Evolutionary conservation across 2,888 invertebrate species (phyloP).

Genomic region (Tenthredo livida): DNA sequence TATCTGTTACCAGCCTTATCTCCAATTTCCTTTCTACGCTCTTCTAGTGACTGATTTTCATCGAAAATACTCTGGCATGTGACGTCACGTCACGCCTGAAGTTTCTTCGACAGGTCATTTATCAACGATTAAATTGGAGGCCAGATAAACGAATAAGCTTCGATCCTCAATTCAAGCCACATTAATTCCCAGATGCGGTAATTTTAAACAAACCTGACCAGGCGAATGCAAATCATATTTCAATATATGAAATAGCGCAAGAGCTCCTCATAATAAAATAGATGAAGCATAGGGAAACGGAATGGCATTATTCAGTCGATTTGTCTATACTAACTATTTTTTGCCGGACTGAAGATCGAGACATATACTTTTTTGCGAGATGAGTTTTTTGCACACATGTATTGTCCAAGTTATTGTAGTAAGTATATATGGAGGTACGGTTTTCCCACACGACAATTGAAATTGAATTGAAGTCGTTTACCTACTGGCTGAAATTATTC

Average conservation of each 20-base stretch:
- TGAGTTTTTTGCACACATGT: neutral
- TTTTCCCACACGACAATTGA: neutral
- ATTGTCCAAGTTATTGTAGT: neutral
- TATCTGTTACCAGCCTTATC: neutral
- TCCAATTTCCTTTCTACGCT: neutral
- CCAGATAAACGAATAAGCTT: neutral
- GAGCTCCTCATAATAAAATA: neutral
- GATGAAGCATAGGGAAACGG: neutral
- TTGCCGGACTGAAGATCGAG: neutral
- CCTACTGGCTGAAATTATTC: neutral
- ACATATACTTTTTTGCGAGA: neutral
- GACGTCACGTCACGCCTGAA: conserved; percentile 9
- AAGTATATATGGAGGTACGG: neutral
- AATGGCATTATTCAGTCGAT: neutral
- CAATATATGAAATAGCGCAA: neutral
- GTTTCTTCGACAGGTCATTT: neutral
- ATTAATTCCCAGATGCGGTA: neutral
- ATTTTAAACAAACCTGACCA: neutral
- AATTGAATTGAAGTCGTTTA: conserved; percentile 1
- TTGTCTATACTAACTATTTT: neutral
- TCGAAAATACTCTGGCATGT: conserved; percentile 19
- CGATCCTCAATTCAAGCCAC: neutral
- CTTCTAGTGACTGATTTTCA: neutral
- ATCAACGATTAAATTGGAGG: neutral
- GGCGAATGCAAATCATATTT: neutral